Base-by-base conservation (phyloP, 30 jellyfish, hydroid and myxozoan genomes). In the Phacellophora camtschatica region DNA sequence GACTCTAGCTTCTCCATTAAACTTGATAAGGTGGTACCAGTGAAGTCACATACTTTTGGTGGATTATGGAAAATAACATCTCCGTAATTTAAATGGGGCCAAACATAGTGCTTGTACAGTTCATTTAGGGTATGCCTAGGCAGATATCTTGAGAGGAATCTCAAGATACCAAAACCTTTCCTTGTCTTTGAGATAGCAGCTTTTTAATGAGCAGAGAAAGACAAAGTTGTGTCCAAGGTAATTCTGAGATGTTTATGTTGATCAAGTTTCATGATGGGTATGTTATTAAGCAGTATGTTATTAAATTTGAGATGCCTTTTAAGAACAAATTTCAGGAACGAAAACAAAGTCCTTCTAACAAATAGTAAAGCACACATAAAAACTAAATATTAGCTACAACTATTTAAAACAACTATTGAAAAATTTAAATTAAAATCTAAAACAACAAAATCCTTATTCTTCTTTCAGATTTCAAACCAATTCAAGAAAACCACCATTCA, bases 191-290 rank as follows among this genome's bases (percentile, higher is more conserved):
- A 49, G 77, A 73, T 51, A 20, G 77, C 86, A 18, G 86, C 39
- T 5, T 73, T 49, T n/a, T 49, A 31, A 73, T 30, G 86, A 42
- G 83, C 71, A 41, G 69, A 73, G 37, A 71, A 73, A 25, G 77
- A 49, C 39, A 65, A 39, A 50, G 36, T 65, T 19, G 28, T n/a
- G 19, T 65, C 63, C 79, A 65, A 36, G 61, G 42, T 65, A 65
- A 65, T 39, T 65, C 79, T 61, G 23, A 65, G 42, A 22, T 65
- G 11, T 12, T 12, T 10, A 51, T 12, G 66, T 6, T 18, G 66
- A 18, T 6, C 23, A 51, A 6, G 53, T 15, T 6, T 10, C 13
- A 39, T 39, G 53, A 39, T 39, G 13, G 15, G 15, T 39, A 10
- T 39, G 13, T 39, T 10, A 39, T 39, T 39, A n/a, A n/a, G n/a